Percentiles rank a stretch among this genome's conserved stretches.
Evolutionary conservation across 2,888 invertebrate genomes (phyloP).

Genomic region (Drosophila paramelanica): DNA sequence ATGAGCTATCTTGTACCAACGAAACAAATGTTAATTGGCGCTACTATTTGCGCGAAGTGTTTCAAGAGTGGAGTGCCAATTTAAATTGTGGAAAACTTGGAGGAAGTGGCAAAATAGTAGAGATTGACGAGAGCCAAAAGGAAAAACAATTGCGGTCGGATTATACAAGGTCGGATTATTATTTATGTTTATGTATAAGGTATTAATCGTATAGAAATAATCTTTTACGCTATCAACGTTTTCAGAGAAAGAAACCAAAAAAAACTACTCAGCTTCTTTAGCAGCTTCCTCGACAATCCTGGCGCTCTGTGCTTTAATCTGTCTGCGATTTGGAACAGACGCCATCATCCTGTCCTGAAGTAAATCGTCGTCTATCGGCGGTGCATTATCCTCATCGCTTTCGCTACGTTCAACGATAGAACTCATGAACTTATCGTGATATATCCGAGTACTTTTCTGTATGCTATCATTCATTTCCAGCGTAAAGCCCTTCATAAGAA

Average conservation of each 20-base stretch:
- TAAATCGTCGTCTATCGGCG: slow-evolving; percentile 54
- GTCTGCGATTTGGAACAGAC: slow-evolving; percentile 79
- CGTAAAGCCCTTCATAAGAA: slow-evolving; percentile 65
- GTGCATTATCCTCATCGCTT: slow-evolving; percentile 23
- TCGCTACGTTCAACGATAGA: slow-evolving; percentile 12
- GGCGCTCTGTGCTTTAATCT: slow-evolving; percentile 81
- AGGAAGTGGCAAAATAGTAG: no score
- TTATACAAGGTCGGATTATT: no score
- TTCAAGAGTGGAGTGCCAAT: no score
- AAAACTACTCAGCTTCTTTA: slow-evolving; percentile 68
- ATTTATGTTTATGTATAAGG: no score
- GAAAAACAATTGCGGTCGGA: no score
- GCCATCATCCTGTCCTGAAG: slow-evolving; percentile 61
- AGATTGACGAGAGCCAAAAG: no score
- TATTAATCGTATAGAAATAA: no score
- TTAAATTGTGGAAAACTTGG: no score
- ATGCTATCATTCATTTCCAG: no score
- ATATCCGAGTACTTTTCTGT: slow-evolving; percentile 51
- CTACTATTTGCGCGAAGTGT: no score
- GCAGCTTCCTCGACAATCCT: slow-evolving; percentile 79
- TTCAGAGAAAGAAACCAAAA: background rate
- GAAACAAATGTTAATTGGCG: no score
- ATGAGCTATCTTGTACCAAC: no score
- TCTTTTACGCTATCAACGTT: background rate
- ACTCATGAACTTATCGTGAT: slow-evolving; percentile 63